phyloP scores from a whole-genome alignment of 2,113 vertebrate species.

The Lepus americanus region DNA sequence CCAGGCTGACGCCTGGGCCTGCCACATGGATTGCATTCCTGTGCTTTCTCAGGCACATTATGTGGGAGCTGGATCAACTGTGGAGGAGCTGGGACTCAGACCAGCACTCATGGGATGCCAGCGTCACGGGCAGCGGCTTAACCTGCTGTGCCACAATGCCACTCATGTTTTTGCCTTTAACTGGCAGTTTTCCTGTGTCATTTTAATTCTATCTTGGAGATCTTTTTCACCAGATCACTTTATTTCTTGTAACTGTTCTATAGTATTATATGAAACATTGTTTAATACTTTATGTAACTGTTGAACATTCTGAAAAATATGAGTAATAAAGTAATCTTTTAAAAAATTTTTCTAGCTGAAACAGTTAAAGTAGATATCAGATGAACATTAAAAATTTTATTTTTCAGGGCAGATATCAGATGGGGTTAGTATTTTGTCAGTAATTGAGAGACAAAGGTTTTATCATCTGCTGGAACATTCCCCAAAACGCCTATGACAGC shows the following conservation, averaged over 20 bases:
- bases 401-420: not conserved
- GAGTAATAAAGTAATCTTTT: conserved; percentile 35
- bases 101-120: no score
- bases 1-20: no score
- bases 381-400: not conserved
- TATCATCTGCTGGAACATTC: no score
- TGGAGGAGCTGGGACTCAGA: no score
- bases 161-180: not conserved
- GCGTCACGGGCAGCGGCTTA: no score
- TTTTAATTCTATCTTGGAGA: not conserved
- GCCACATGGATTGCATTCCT: no score
- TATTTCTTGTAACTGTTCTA: not conserved
- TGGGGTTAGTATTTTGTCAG: conserved; percentile 4
- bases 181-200: not conserved
- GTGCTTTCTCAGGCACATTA: no score
- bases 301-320: not conserved
- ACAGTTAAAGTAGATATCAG: not conserved
- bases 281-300: conserved; percentile 1
- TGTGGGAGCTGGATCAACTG: no score
- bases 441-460: not conserved
- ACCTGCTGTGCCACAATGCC: no score
- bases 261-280: not conserved
- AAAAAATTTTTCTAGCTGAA: not conserved
- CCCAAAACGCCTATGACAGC: no score
- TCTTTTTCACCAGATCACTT: not conserved